Evolutionary conservation across 2,888 invertebrate genomes (phyloP), one percentile per base, ranked within the genome.

Genomic region (Leucozona laternaria): DNA sequence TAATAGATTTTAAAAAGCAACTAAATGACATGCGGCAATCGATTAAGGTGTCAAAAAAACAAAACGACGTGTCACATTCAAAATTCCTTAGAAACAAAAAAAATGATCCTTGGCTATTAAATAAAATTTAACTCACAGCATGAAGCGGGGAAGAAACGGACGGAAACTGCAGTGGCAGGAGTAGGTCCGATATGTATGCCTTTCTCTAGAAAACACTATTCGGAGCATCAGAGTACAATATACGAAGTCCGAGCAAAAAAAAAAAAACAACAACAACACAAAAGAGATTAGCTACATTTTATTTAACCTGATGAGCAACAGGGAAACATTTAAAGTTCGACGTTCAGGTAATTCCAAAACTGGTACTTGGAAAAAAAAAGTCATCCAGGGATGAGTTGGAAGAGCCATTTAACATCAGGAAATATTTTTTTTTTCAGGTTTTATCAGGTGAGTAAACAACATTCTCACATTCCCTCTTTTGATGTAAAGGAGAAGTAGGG

Each of bases 41-140:
- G 45, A 76, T 76, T 43, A 57, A 76, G 66, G 53, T 57, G 66
- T 76, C 43, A 55, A 34, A 66, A 66, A 66, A 64, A 60, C 43
- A 53, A 66, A 66, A 76, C 45, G 34, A 66, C 76, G 55, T 66
- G 76, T 57, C 76, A 57, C 66, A 77, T 77, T 77, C 55, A n/a
- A 58, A 34, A 48, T 31, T 34, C 34, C 13, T 20, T 25, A 37
- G 55, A 66, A 45, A 20, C 20, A 64, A 62, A 66, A 66, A 66
- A 55, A 64, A 64, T 34, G 17, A 43, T 45, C 28, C 75, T 37
- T 25, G 28, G 22, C 75, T 37, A 55, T 76, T 76, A 66, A 66
- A 76, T n/a, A 28, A 28, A 5, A 28, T 76, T 57, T 55, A 66
- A 68, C 57, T 76, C 68, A 76, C 66, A 68, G 57, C 76, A 68